phyloP scores from a whole-genome alignment of 2,797 vertebrate species.

The Apogon hyalosoma region DNA sequence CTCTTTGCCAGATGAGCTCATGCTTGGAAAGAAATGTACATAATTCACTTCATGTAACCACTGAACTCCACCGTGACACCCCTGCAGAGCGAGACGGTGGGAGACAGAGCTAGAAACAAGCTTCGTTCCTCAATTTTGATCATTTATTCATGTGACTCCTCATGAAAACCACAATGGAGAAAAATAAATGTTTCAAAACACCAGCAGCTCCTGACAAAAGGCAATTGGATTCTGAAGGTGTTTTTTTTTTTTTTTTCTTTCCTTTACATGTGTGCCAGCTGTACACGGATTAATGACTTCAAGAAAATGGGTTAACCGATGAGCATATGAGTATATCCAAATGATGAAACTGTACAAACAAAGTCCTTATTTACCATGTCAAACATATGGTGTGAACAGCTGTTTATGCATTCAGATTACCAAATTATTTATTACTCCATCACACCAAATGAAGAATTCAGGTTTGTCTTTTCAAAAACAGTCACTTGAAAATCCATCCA shows the following conservation, averaged over 20 bases:
- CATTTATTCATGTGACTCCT: conserved; percentile 50
- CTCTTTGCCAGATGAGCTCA: conserved; percentile 31
- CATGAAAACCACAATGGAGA: conserved; percentile 17
- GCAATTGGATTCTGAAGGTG: background rate
- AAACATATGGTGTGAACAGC: no score
- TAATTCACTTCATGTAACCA: conserved; percentile 53
- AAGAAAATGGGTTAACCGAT: background rate
- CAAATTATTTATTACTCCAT: no score
- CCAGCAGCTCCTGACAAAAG: background rate
- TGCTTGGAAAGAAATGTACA: conserved; percentile 43
- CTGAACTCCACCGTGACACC: conserved; percentile 16
- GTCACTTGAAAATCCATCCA: no score
- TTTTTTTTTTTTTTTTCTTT: no score
- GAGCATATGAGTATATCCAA: no score
- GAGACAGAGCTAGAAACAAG: background rate
- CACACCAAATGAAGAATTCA: no score
- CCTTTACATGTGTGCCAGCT: background rate
- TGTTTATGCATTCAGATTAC: no score
- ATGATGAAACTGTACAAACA: no score
- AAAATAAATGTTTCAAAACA: conserved; percentile 30
- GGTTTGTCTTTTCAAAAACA: no score
- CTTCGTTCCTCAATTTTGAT: conserved; percentile 32
- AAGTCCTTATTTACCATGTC: no score
- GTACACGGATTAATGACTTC: background rate
- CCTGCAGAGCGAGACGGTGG: background rate